These are phyloP conservation scores for Epinephelus fuscoguttatus DNA, from an alignment of 2,113 vertebrate genomes.

Conservation along the genomic window DNA sequence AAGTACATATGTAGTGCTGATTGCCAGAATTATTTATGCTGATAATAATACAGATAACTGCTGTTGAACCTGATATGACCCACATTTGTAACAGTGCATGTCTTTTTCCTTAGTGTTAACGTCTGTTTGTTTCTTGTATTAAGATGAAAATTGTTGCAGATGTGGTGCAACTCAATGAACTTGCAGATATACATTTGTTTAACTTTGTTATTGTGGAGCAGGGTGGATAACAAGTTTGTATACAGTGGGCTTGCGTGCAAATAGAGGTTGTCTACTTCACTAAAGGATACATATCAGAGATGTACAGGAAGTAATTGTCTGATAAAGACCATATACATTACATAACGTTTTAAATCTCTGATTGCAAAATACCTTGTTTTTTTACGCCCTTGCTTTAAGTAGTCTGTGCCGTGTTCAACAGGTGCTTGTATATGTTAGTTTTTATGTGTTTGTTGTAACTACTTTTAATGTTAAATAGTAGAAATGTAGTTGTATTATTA, in stretches of 20 bases:
- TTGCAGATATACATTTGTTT: not conserved
- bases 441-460: not conserved
- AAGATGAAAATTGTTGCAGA: not conserved
- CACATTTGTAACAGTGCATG: not conserved
- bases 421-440: not conserved
- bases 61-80: not conserved
- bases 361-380: not conserved
- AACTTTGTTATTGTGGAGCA: not conserved
- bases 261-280: not conserved
- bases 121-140: conserved; percentile 1
- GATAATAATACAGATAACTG: not conserved
- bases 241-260: no score
- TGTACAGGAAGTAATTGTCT: not conserved
- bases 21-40: not conserved
- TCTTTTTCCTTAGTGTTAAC: not conserved
- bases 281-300: not conserved
- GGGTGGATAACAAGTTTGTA: not conserved
- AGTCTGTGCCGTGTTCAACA: not conserved
- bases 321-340: not conserved
- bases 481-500: not conserved
- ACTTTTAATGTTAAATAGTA: not conserved
- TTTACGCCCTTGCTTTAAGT: no score
- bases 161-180: not conserved
- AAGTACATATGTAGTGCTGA: not conserved
- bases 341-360: not conserved